Evolutionary conservation across 2,113 vertebrate genomes (phyloP).

Genomic region (Pogona vitticeps): DNA sequence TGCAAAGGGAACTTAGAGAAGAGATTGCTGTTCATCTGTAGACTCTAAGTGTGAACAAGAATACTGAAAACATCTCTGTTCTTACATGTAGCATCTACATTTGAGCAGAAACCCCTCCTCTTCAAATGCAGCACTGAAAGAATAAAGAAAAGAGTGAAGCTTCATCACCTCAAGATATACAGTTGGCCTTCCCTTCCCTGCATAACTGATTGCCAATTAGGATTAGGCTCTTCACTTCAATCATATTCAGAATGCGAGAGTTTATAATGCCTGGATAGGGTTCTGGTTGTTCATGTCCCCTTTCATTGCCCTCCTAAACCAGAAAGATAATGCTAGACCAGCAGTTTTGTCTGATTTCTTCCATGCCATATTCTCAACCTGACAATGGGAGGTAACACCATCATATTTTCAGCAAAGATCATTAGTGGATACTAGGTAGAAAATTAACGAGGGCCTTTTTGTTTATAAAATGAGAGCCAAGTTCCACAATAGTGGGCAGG

Average conservation of each 20-base stretch:
- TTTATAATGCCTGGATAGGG: too few species aligned
- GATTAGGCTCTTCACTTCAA: neutral
- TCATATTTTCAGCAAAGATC: neutral
- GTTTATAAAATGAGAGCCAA: neutral
- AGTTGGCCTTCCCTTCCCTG: slow-evolving; percentile 23
- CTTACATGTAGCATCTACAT: too few species aligned
- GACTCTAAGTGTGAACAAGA: too few species aligned
- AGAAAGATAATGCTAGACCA: neutral
- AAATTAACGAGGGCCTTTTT: neutral
- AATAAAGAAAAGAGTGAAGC: too few species aligned
- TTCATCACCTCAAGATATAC: neutral
- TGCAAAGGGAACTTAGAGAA: too few species aligned
- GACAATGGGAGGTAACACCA: too few species aligned
- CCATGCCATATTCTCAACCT: neutral
- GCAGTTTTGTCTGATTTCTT: neutral
- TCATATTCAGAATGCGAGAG: too few species aligned
- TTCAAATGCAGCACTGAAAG: too few species aligned
- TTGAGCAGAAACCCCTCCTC: too few species aligned
- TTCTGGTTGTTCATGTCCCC: too few species aligned
- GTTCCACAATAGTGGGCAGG: neutral
- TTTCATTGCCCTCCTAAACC: neutral
- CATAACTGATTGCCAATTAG: slow-evolving; percentile 10
- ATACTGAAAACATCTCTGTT: too few species aligned
- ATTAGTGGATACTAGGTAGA: neutral
- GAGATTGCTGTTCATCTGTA: too few species aligned